These are phyloP conservation scores for Nothocercus nigrocapillus DNA, from an alignment of 2,113 vertebrate genomes.

Conservation along the genomic window DNA sequence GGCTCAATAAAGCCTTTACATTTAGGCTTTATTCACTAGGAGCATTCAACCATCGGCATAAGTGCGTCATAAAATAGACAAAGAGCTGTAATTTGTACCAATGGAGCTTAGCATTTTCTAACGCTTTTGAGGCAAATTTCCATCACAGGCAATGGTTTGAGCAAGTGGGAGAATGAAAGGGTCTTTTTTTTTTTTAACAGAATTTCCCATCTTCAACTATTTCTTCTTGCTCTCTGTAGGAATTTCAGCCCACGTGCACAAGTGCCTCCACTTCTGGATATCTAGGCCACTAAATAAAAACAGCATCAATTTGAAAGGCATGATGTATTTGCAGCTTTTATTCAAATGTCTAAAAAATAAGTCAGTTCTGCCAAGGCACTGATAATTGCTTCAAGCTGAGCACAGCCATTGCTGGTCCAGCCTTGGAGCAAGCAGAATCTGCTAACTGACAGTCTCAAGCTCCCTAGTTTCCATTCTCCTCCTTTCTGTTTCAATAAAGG, in stretches of 20 bases:
- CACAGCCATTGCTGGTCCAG: neutral
- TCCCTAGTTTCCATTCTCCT: neutral
- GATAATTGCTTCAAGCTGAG: neutral
- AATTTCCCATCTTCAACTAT: neutral
- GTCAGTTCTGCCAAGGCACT: neutral
- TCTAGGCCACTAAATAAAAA: neutral
- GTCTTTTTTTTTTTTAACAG: neutral
- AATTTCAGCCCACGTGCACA: neutral
- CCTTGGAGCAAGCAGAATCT: neutral
- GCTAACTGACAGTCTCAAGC: neutral
- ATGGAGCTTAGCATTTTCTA: constrained; percentile 6
- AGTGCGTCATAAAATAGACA: constrained; percentile 52
- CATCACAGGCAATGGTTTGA: neutral
- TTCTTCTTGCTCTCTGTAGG: neutral
- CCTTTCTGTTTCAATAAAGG: neutral
- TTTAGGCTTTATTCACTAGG: constrained; percentile 40
- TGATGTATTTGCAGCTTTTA: neutral
- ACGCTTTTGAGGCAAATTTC: neutral
- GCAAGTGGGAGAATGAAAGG: neutral
- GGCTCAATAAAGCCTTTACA: neutral
- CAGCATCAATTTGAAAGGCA: neutral
- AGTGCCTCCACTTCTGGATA: neutral
- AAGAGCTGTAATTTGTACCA: constrained; percentile 21
- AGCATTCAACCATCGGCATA: constrained; percentile 6
- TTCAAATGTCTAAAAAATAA: neutral